Conservation (phyloP, 1,140 invertebrate species). For the Meloidogyne floridensis region DNA sequence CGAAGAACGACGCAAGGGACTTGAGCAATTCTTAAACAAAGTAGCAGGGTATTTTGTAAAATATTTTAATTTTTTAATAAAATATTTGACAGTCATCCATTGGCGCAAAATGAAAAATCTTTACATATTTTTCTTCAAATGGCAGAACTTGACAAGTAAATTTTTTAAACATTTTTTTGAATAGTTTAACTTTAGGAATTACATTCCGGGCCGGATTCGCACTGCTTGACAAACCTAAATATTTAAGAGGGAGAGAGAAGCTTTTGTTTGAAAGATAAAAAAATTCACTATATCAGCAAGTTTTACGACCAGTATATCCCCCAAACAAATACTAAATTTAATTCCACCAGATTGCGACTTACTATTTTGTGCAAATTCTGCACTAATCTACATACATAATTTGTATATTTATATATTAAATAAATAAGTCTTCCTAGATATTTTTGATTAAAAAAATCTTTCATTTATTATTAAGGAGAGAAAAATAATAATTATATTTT, state of each 20-base stretch:
- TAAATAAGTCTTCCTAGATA: not conserved
- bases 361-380: conserved; percentile 2
- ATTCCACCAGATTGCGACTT: not conserved
- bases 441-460: too few relatives aligned
- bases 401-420: conserved; percentile 10
- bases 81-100: conserved; percentile 76
- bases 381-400: not conserved
- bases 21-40: conserved; percentile 99
- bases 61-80: not conserved
- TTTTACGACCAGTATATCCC: conserved; percentile 2
- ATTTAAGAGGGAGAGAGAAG: too few relatives aligned
- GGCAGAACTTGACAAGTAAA: conserved; percentile 81
- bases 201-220: conserved; percentile 97
- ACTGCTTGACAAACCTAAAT: conserved; percentile 73
- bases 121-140: conserved; percentile 99
- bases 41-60: conserved; percentile 66
- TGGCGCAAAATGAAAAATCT: conserved; percentile 98
- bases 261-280: not conserved
- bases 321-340: not conserved
- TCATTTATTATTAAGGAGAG: too few relatives aligned
- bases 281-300: not conserved
- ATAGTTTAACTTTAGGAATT: conserved; percentile 74
- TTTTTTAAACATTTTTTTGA: conserved; percentile 8
- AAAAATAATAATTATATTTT: not conserved
- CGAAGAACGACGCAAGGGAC: conserved; percentile 93